Evolutionary conservation across 2,797 vertebrate species (phyloP), one percentile per base, ranked within the genome.

Genomic region (Falco naumanni): DNA sequence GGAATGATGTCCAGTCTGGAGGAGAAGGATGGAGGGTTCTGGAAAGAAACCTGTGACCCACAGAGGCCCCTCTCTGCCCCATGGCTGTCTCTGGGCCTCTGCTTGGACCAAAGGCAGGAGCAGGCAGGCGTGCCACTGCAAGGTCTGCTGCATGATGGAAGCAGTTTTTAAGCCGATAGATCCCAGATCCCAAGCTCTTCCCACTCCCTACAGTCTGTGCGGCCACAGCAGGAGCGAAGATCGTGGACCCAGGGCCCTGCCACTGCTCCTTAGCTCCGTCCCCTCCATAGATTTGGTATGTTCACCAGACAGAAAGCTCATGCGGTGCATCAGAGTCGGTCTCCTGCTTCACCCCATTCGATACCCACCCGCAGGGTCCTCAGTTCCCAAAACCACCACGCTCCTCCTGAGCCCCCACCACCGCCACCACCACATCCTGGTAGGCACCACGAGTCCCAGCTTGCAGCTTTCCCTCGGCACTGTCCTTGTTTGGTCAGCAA

Each of bases 101-200:
- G 41, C 41, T 41, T 15, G 15, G 41, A 13, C 41, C 3, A 37
- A 37, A 17, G 33, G 48, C 65, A 9, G 65, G 56, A 43, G 39
- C 47, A 12, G n/a, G 83, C 37, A 17, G 61, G 15, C 2, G 5
- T 4, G 68, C 24, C 6, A 5, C 51, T 1, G 34, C 65, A 25
- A 0, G 13, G 24, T 39, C 54, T 1, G 19, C 28, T 17, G 41
- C 59, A 12, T 4, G 9, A 10, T 3, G 2, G 65, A 25, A n/a
- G 34, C 4, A 11, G 26, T 7, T 43, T 43, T 13, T 18, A 22
- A 45, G 51, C 37, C 10, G 2, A 7, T 1, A 3, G 57, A 53
- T 37, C 31, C n/a, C 1, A 15, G 57, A 53, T 37, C 26, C 41
- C 1, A 8, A 57, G 69, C 43, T 57, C 83, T 15, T 69, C 50